A percentile compares a stretch with the other conserved stretches of the same genome.
Evolutionary conservation across 2,888 invertebrate species (phyloP).

Genomic region (Flabesymbios commensalis): DNA sequence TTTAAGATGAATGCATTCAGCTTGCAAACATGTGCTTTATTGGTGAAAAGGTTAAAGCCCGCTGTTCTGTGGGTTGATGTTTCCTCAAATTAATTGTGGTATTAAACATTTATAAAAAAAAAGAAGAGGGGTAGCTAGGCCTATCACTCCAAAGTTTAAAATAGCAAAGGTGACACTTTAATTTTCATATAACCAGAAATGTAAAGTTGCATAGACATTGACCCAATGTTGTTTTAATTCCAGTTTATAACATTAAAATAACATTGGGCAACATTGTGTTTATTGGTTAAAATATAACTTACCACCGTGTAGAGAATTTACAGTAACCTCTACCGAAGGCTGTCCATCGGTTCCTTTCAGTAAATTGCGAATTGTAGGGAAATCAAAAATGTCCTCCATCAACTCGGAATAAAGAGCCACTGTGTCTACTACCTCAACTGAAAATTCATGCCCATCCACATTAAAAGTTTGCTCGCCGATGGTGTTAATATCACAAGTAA

Average conservation of each 20-base stretch:
- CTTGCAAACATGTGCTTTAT: too few relatives aligned
- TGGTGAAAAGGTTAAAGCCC: too few relatives aligned
- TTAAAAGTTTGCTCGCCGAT: conserved; percentile 72
- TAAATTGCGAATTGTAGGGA: conserved; percentile 74
- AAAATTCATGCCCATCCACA: conserved; percentile 62
- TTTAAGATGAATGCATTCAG: too few relatives aligned
- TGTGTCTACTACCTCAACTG: conserved; percentile 80
- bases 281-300: conserved; percentile 32
- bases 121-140: too few relatives aligned
- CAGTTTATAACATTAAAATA: neutral
- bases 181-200: too few relatives aligned
- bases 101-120: too few relatives aligned
- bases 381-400: conserved; percentile 98
- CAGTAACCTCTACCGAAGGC: conserved; percentile 77
- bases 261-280: neutral
- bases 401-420: conserved; percentile 84
- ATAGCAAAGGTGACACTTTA: too few relatives aligned
- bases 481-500: conserved; percentile 69
- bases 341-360: conserved; percentile 69
- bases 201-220: too few relatives aligned
- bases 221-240: too few relatives aligned
- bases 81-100: too few relatives aligned
- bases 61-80: too few relatives aligned
- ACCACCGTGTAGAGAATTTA: conserved; percentile 96
- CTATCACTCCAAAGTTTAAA: too few relatives aligned